Base-by-base conservation (phyloP, 2,888 invertebrate genomes). In the Noctua fimbriata region DNA sequence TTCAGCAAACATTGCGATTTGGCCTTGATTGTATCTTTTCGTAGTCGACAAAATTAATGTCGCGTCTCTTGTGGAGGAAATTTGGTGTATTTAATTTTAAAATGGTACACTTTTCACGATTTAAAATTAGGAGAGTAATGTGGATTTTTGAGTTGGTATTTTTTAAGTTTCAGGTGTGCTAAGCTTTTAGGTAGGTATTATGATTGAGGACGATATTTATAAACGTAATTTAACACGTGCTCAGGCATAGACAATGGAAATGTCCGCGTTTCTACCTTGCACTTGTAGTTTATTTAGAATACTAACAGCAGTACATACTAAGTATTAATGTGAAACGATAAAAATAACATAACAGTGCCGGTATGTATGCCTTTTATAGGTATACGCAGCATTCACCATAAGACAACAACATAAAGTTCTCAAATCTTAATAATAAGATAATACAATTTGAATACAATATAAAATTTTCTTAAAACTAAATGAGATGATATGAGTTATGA, bases 11-110 rank as follows among this genome's bases (percentile, higher is more conserved):
- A 67, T 58, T 36, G 65, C 47, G 18, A 32, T 63, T 60, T 60
- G 73, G n/a, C 77, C 82, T 86, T 85, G 82, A 74, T 52, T 66
- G 28, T 76, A 41, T 71, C 47, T 82, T 74, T 81, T 69, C 65
- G 36, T 49, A 58, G 71, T 72, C 49, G 69, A 78, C 73, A 82
- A 52, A 47, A 70, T 79, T 67, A 66, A 72, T 81, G 47, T 73
- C 60, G 76, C 67, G 65, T 66, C 21, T 58, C 47, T 49, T 28
- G 44, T 9, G 28, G 32, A 66, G 24, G 16, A 78, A 70, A 21
- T 47, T 63, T 6, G 24, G 9, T 32, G n/a, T 24, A 12, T 60
- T 70, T 44, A 36, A 36, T 66, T 82, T 67, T 4, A n/a, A 52
- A 44, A 28, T 2, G 5, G 49, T 49, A 58, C 55, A n/a, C n/a